Evolutionary conservation across 2,888 invertebrate genomes (phyloP), one percentile per base, ranked within the genome.

Genomic region (Drosophila borealis): DNA sequence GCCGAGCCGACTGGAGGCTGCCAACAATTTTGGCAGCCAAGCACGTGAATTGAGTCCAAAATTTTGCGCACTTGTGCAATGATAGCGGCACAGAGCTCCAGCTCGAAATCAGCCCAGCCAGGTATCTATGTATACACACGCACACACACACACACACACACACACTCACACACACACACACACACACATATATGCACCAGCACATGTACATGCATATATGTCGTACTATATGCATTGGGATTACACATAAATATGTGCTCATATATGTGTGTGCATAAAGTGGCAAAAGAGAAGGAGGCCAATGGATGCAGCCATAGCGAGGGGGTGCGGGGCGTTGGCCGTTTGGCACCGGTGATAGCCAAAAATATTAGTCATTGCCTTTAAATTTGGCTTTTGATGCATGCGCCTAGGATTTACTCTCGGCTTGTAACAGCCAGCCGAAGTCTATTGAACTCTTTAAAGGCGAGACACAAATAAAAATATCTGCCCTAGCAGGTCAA

Each of bases 1-100:
- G 57, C 75, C 74, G 56, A 72, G 64, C 64, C 72, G 77, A 61
- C 68, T 70, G 77, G 83, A 69, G 85, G 77, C 78, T 77, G 88
- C 74, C 80, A 89, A 81, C 81, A 79, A 81, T 90, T 90, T 90
- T 91, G 91, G 91, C 91, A 91, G 80, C 80, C 75, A 80, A 78
- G 84, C 88, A 91, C 89, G 90, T 90, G 91, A 89, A 90, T 82
- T 76, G 82, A 81, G 88, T 90, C 90, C 90, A 90, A 90, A 88
- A 88, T 90, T 90, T 85, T 85, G 85, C 88, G 79, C 85, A 85
- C 87, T 83, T 88, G 83, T 88, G 86, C 83, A 83, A 86, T 87
- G 84, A 84, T 86, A 86, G 89, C 83, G 68, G 49, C 66, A 74
- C 63, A 62, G 69, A 59, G 70, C 67, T 60, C 59, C 70, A 76